Evolutionary conservation across 2,888 invertebrate species (phyloP).

Genomic region (Tiphia femorata): DNA sequence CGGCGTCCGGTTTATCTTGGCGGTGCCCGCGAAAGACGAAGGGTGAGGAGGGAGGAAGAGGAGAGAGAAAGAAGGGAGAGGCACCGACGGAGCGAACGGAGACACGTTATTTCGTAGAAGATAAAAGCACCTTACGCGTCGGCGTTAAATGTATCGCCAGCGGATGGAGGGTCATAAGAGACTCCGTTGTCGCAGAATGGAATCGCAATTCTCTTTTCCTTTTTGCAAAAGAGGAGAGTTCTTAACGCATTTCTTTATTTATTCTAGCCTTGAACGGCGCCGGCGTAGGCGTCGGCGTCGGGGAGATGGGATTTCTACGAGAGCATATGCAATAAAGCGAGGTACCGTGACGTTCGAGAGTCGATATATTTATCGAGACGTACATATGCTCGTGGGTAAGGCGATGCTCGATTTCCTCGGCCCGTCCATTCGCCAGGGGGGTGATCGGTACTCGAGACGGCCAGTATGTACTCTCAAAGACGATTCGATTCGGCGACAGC

Average conservation of each 20-base stretch:
- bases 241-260: not conserved
- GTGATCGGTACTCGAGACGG: constrained; percentile 13
- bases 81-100: constrained; percentile 17
- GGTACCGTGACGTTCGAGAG: not conserved
- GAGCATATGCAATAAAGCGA: not conserved
- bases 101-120: constrained; percentile 28
- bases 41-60: constrained; percentile 3
- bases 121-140: constrained; percentile 17
- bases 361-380: not conserved
- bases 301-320: not conserved
- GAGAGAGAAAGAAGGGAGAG: constrained; percentile 5
- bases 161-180: too few species aligned
- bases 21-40: constrained; percentile 25
- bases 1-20: constrained; percentile 46
- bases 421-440: constrained; percentile 19
- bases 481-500: not conserved
- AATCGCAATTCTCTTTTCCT: too few species aligned
- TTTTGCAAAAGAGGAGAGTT: not conserved
- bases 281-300: not conserved
- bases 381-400: not conserved
- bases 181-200: too few species aligned
- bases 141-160: not conserved
- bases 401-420: not conserved
- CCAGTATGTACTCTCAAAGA: constrained; percentile 11
- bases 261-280: constrained; percentile 1